Conservation (phyloP, 1,140 invertebrate genomes). For the Drosophila kepulauana region DNA sequence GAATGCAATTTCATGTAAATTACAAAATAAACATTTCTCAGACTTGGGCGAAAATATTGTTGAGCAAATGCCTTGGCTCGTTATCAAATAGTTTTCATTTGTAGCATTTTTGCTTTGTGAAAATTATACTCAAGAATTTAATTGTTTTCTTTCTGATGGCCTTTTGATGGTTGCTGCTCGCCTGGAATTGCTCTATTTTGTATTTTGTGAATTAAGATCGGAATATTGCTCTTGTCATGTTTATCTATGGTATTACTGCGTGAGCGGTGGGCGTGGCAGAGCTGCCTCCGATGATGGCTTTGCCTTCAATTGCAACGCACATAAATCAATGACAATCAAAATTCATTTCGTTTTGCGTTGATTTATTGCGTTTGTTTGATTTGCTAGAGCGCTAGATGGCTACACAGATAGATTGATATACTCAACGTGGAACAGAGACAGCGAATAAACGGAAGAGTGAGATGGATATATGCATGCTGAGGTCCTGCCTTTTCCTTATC, state of each 20-base stretch:
- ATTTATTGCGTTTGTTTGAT: slow-evolving; percentile 83
- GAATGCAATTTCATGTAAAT: slow-evolving; percentile 54
- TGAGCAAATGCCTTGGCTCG: not conserved
- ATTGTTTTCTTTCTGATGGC: slow-evolving; percentile 41
- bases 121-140: not conserved
- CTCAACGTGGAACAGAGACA: not conserved
- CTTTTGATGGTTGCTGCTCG: slow-evolving; percentile 57
- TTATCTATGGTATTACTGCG: slow-evolving; percentile 65
- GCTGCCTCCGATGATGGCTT: slow-evolving; percentile 19
- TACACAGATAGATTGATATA: slow-evolving; percentile 21
- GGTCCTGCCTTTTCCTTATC: slow-evolving; percentile 54
- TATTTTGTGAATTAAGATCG: slow-evolving; percentile 2
- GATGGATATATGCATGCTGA: not conserved
- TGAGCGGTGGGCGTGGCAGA: slow-evolving; percentile 44
- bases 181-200: slow-evolving; percentile 46
- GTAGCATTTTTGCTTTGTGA: slow-evolving; percentile 8
- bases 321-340: slow-evolving; percentile 83
- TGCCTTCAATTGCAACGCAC: slow-evolving; percentile 61
- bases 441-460: not conserved
- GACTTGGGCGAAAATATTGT: not conserved
- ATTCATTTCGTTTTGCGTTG: slow-evolving; percentile 78
- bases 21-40: slow-evolving; percentile 7
- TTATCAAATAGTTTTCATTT: slow-evolving; percentile 17
- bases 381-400: slow-evolving; percentile 41
- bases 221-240: slow-evolving; percentile 56